Percentiles rank a stretch among this genome's conserved stretches.
Evolutionary conservation across 2,797 vertebrate genomes (phyloP).

Genomic region (Chelidonichthys spinosus): DNA sequence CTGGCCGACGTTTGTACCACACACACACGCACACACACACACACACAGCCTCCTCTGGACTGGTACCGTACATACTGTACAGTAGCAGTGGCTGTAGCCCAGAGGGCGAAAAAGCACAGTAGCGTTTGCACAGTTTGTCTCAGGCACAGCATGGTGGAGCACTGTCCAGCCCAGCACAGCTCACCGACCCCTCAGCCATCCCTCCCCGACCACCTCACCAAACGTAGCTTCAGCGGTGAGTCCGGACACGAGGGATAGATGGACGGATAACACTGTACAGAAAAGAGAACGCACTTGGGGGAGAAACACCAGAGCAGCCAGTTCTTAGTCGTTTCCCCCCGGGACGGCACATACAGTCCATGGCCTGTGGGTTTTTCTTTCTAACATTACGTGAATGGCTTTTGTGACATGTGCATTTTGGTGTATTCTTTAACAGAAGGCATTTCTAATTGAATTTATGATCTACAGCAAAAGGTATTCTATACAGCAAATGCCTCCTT

Average conservation of each 20-base stretch:
- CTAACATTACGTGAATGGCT: slow-evolving; percentile 76
- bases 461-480: slow-evolving; percentile 64
- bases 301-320: slow-evolving; percentile 28
- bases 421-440: slow-evolving; percentile 80
- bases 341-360: slow-evolving; percentile 32
- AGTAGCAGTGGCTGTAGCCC: slow-evolving; percentile 38
- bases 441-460: slow-evolving; percentile 54
- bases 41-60: slow-evolving; percentile 50
- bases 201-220: slow-evolving; percentile 48
- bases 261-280: slow-evolving; percentile 64
- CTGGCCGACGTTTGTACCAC: slow-evolving; percentile 73
- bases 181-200: slow-evolving; percentile 41
- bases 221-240: slow-evolving; percentile 71
- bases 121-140: slow-evolving; percentile 84
- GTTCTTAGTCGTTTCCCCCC: slow-evolving; percentile 19
- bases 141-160: slow-evolving; percentile 79
- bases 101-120: slow-evolving; percentile 72
- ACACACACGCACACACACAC: slow-evolving; percentile 26
- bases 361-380: slow-evolving; percentile 60
- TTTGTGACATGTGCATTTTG: slow-evolving; percentile 82
- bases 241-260: slow-evolving; percentile 9
- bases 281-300: slow-evolving; percentile 15
- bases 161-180: slow-evolving; percentile 55
- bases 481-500: slow-evolving; percentile 72
- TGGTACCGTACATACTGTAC: slow-evolving; percentile 30